Evolutionary conservation across 2,113 vertebrate genomes (phyloP), one percentile per base, ranked within the genome.

Genomic region (Odontophorus gujanensis): DNA sequence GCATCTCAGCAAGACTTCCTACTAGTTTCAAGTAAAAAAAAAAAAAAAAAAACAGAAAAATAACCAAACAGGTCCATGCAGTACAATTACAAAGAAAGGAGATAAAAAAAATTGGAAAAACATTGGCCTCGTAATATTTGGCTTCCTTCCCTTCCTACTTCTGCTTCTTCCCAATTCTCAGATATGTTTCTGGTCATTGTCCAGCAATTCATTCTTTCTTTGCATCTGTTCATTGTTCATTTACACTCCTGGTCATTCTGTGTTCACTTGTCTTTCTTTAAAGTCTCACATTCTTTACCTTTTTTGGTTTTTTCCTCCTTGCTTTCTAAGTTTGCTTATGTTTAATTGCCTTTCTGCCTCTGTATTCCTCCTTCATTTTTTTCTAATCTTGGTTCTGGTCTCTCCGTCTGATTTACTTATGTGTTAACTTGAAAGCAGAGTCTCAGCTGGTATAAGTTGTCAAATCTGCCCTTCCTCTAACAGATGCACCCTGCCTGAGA

Each of bases 181-280:
- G 89, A 89, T 74, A 74, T 17, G 8, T 87, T 89, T 91, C 75
- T 96, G 91, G 89, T 73, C 22, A 22, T 25, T 48, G 43, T 86
- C 93, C 93, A 95, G 71, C 76, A 58, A 88, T 94, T 93, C 73
- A 91, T 88, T 81, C 58, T 77, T 47, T 48, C 53, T 61, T 88
- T 1, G 11, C 90, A 94, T 90, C 86, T 95, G 83, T 59, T 83
- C 63, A 4, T 63, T 50, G 24, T 77, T 89, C 92, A 8, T 85
- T 66, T 79, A 38, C 58, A 68, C 66, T 34, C 36, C 65, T 77
- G n/a, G 7, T 47, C 51, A 63, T 76, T 74, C 85, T 40, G 2
- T 6, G 11, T 75, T 69, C 53, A 75, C 36, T 79, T 86, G 43
- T 40, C 43, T 73, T 89, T 87, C 55, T n/a, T 81, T 83, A 83